Conservation (phyloP, 2,888 invertebrate species). For the Dasysyrphus tricinctus region DNA sequence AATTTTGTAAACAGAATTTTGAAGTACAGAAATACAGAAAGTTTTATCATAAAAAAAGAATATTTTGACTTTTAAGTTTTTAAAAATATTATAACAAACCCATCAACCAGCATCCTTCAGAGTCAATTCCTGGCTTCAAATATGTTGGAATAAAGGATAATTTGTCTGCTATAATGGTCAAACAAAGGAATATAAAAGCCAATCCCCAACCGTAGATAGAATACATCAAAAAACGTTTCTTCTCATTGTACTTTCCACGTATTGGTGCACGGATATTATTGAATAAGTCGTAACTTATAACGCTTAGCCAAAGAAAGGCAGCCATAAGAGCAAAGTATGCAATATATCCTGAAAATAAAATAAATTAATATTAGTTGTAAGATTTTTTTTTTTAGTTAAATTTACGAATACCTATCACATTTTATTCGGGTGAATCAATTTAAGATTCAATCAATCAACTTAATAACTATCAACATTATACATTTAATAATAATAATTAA, state of each 20-base stretch:
- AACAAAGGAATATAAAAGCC: conserved; percentile 78
- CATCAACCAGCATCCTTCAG: conserved; percentile 85
- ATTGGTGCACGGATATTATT: conserved; percentile 84
- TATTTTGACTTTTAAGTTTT: no score
- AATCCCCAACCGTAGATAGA: conserved; percentile 82
- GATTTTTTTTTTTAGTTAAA: no score
- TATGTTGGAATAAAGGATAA: conserved; percentile 76
- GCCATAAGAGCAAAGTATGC: conserved; percentile 91
- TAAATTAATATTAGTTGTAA: no score
- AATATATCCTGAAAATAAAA: conserved; percentile 85
- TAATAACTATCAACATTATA: no score
- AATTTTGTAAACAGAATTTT: no score
- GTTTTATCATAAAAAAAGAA: no score
- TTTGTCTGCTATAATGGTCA: conserved; percentile 80
- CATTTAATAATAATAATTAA: no score
- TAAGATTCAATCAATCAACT: no score
- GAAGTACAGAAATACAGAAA: no score
- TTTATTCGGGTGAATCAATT: no score
- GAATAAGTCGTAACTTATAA: conserved; percentile 94
- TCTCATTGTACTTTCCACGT: conserved; percentile 80
- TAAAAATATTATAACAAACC: conserved; percentile 70
- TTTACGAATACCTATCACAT: no score
- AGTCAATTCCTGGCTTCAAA: conserved; percentile 85
- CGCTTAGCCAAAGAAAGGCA: conserved; percentile 93
- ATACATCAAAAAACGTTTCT: conserved; percentile 81